Base-by-base conservation (phyloP, 2,888 invertebrate species). In the Acanthosepion esculentum region DNA sequence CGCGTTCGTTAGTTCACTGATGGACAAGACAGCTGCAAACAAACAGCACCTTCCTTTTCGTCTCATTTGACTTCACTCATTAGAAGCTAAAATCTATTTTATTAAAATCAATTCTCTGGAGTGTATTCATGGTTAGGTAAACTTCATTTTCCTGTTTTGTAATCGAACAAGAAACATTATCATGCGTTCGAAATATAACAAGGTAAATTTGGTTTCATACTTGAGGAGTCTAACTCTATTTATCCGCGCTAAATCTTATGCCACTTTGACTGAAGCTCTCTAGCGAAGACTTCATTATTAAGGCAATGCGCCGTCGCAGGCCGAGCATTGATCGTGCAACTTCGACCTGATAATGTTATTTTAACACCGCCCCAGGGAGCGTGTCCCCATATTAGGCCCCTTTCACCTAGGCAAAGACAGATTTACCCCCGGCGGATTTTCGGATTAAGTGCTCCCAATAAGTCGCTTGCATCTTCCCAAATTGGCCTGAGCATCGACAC, bases 101-200 rank as follows among this genome's bases (percentile, higher is more conserved):
- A 94, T 59, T 59, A 59, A 94, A 59, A 48, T n/a, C 50, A 94
- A 94, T 29, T 94, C 94, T 94, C 94, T 53, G 5, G 94, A n/a
- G 94, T 59, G 94, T 55, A 55, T 94, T 94, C 94, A 94, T 59
- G 59, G 94, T 53, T 59, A 59, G 59, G 59, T 59, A 94, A 94
- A 94, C 94, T 94, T 94, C 94, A 94, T 94, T 94, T 94, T 59
- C 50, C 92, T 94, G 94, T 55, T 94, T 94, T 94, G 41, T 94
- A 59, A 94, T 53, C 94, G 55, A 94, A 94, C 92, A 41, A 92
- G 92, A 50, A 92, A 92, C 92, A 92, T 92, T 92, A 92, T 92
- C 48, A 48, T 92, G 92, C 50, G 48, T 92, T 92, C 92, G 92
- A 29, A 41, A 29, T 41, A 50, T 92, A 92, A 92, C 92, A 92